Percentiles rank a stretch among this genome's conserved stretches.
These are phyloP conservation scores for Anaspis maculata DNA, from an alignment of 2,888 invertebrate species.

Conservation along the genomic window DNA sequence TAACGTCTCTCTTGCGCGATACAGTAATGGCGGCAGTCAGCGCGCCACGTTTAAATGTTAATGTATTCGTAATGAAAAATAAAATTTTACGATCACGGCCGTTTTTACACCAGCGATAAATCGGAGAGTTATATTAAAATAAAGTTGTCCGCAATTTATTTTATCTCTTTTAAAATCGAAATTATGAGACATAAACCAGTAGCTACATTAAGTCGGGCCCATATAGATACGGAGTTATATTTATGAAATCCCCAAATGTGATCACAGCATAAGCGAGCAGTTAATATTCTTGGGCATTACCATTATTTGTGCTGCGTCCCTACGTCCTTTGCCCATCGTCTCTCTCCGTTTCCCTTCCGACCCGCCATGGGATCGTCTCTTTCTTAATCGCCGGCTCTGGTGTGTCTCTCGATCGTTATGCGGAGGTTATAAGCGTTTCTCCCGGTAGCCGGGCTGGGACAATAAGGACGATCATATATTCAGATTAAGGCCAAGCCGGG, in stretches of 20 bases:
- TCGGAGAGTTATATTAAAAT: constrained; percentile 30
- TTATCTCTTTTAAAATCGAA: constrained; percentile 36
- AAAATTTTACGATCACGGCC: constrained; percentile 20
- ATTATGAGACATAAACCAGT: constrained; percentile 36
- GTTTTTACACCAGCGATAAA: constrained; percentile 22
- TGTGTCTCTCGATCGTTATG: constrained; percentile 8
- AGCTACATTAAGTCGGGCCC: constrained; percentile 27
- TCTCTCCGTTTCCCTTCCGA: too few relatives aligned
- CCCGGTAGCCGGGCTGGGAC: constrained; percentile 31
- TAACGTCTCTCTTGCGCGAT: too few relatives aligned
- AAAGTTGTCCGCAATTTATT: constrained; percentile 34
- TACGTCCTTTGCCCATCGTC: too few relatives aligned
- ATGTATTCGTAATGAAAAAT: constrained; percentile 24
- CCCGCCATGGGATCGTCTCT: too few relatives aligned
- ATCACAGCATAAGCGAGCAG: constrained; percentile 36
- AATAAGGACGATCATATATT: constrained; percentile 41
- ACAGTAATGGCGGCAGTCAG: constrained; percentile 10
- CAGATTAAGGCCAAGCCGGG: constrained; percentile 38
- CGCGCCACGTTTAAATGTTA: constrained; percentile 16
- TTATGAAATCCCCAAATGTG: constrained; percentile 35
- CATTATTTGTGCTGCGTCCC: too few relatives aligned
- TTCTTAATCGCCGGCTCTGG: background rate
- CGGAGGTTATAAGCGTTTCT: constrained; percentile 26
- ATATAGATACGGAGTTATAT: constrained; percentile 29
- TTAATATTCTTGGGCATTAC: constrained; percentile 36